Percentiles rank a stretch among this genome's conserved stretches.
Conservation (phyloP, 1,140 invertebrate genomes). For the Cecropterus lyciades region DNA sequence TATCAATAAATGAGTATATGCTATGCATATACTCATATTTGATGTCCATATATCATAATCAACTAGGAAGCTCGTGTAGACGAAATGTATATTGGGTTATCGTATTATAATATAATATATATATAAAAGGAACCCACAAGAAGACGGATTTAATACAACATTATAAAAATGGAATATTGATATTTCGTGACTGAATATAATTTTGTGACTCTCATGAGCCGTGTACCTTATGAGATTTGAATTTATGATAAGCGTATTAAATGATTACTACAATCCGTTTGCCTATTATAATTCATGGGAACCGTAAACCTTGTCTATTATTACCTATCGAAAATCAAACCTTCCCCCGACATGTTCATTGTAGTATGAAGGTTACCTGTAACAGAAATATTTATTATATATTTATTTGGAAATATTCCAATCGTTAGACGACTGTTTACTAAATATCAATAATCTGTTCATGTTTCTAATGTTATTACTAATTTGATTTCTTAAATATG, state of each 20-base stretch:
- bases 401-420: too few relatives aligned
- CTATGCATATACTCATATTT: too few relatives aligned
- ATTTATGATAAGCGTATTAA: conserved; percentile 31
- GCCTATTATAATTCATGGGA: conserved; percentile 25
- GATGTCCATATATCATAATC: not conserved
- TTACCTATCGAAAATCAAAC: conserved; percentile 17
- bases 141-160: conserved; percentile 26
- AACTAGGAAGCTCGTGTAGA: conserved; percentile 1
- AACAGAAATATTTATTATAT: not conserved
- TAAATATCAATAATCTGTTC: too few relatives aligned
- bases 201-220: conserved; percentile 18
- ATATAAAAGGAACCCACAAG: conserved; percentile 13
- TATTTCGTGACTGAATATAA: conserved; percentile 37
- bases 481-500: too few relatives aligned
- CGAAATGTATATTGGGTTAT: conserved; percentile 21
- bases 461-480: too few relatives aligned
- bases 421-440: too few relatives aligned
- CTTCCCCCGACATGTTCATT: conserved; percentile 15
- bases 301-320: conserved; percentile 20
- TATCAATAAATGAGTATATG: conserved; percentile 2
- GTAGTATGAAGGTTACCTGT: not conserved
- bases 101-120: too few relatives aligned
- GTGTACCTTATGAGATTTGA: conserved; percentile 26
- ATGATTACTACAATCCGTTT: conserved; percentile 14
- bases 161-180: conserved; percentile 34